Evolutionary conservation across 2,113 vertebrate species (phyloP), one percentile per base, ranked within the genome.

Genomic region (Anas platyrhynchos): DNA sequence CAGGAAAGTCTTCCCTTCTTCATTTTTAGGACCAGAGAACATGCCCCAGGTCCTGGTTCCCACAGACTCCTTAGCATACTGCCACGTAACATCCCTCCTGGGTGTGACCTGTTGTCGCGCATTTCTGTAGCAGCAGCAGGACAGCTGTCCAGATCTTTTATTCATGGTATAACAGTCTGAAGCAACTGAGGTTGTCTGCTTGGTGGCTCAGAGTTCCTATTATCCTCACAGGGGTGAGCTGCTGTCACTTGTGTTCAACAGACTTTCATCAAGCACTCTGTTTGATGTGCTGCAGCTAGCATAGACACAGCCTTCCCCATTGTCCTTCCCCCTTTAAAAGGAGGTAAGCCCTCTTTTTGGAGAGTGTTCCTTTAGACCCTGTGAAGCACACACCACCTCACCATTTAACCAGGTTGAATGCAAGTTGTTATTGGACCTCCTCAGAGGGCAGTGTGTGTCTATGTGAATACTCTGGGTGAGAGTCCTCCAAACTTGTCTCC

Each of bases 111-210:
- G 38, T 16, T 83, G 55, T 81, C 63, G 48, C 0, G 1, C 0
- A 2, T 69, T 66, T 73, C 50, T 18, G 13, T 26, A 66, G 68
- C 44, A 91, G 80, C 32, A 62, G 56, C 13, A 80, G 76, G 76
- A 86, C 63, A 92, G 55, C 65, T 93, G 68, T 96, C 89, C 21
- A 55, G n/a, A 83, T 74, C 55, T 77, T 95, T 94, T 81, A 91
- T 50, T 94, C 61, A 63, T 66, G 61, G 44, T 46, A 8, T n/a
- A 66, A 54, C 13, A 76, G 63, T 62, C 65, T 90, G 80, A 90
- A 38, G 46, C 13, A 69, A 34, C 32, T 73, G 3, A 65, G 48
- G 41, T 29, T 88, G 41, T 86, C 76, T 88, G 32, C 63, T 74
- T 5, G 2, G 44, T 0, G 2, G n/a, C 44, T 88, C 32, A 27